Evolutionary conservation across 53 echinoderm and acorn worm species (phyloP).

Genomic region (Echinarachnius parma): DNA sequence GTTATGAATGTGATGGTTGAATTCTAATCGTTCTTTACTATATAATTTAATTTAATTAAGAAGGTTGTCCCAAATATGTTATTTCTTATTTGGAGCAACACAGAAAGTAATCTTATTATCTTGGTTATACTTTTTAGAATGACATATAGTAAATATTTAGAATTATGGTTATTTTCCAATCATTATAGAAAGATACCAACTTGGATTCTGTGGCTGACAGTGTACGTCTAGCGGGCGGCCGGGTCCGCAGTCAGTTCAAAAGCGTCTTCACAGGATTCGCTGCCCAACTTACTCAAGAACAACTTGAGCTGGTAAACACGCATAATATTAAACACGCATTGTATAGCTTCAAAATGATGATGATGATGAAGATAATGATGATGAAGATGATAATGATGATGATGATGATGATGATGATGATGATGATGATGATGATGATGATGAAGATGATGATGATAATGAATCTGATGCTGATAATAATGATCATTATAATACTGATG

Average conservation of each 20-base stretch:
- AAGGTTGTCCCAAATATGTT: too few relatives aligned
- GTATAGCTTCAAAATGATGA: not conserved
- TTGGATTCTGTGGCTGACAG: too few relatives aligned
- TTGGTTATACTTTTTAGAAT: too few relatives aligned
- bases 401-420: not conserved
- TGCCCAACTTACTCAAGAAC: not conserved
- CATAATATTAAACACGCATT: too few relatives aligned
- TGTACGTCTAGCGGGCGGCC: not conserved
- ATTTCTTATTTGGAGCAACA: too few relatives aligned
- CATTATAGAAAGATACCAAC: too few relatives aligned
- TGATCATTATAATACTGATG: not conserved
- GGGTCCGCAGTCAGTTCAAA: not conserved
- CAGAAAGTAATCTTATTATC: too few relatives aligned
- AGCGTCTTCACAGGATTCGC: slow-evolving; percentile 8
- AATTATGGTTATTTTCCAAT: too few relatives aligned
- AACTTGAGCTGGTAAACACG: slow-evolving; percentile 5
- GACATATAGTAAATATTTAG: too few relatives aligned
- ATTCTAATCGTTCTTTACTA: too few relatives aligned
- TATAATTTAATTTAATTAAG: too few relatives aligned
- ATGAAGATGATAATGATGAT: not conserved
- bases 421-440: not conserved
- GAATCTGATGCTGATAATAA: not conserved
- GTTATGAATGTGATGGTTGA: too few relatives aligned
- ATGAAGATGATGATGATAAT: not conserved
- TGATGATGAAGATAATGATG: not conserved